Base-by-base conservation (phyloP, 2,797 vertebrate genomes). In the Martes flavigula region DNA sequence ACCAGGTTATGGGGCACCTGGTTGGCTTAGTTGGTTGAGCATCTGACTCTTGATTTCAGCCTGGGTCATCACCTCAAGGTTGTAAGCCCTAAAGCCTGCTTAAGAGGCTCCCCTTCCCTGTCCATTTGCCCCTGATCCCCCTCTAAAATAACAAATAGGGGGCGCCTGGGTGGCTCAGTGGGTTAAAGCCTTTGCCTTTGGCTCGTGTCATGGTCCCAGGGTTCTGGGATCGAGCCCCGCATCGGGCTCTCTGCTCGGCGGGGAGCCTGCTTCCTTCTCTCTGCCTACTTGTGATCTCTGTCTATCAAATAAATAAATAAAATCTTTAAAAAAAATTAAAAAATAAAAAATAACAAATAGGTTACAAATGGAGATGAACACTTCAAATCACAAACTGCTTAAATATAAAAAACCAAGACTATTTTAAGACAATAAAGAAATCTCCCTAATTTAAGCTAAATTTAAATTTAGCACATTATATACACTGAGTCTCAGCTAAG, bases 321-420 rank as follows among this genome's bases (percentile, higher is more conserved):
- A 40, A 40, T 40, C 40, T 40, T 40, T 5, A 40, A 40, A 40
- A 40, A 40, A 89, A 82, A 12, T 38, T 5, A 40, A 40, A 40
- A 40, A 40, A 40, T 40, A 40, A 40, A 40, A 40, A 40, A 40
- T 40, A 40, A 40, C 40, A 40, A 40, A 40, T 40, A 77, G 54
- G 43, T 82, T 81, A 92, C 96, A 95, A 83, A 79, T 15, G 8
- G 21, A 83, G 79, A 64, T 35, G n/a, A 92, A 68, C 4, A 75
- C 21, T 77, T 93, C 73, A 89, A 96, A 96, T 92, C 25, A 82
- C 18, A 87, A 97, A 81, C 48, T 79, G 35, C 30, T 73, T 70
- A 84, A 18, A 85, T 46, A 89, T n/a, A 73, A 43, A 43, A 38
- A 66, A n/a, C 7, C 30, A 94, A 87, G 46, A 79, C 43, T 87